Evolutionary conservation across 2,888 invertebrate genomes (phyloP).

Genomic region (Agrilus biguttatus): DNA sequence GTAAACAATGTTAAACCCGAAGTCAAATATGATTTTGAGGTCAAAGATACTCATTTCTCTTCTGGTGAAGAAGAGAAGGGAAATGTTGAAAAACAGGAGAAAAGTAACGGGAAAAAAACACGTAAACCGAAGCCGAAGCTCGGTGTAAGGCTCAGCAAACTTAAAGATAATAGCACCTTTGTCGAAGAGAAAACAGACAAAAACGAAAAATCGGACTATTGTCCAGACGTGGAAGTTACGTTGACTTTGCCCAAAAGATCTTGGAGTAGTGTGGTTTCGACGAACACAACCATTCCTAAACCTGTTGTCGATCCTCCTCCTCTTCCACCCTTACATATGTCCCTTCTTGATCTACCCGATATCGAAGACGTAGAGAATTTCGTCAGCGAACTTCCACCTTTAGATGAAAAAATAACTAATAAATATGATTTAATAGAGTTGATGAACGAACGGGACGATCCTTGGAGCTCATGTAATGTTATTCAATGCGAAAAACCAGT

Average conservation of each 20-base stretch:
- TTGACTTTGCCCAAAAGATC: slow-evolving; percentile 29
- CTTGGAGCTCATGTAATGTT: no score
- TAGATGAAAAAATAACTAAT: neutral
- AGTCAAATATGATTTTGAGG: slow-evolving; percentile 4
- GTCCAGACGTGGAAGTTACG: slow-evolving; percentile 7
- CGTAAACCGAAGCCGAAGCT: slow-evolving; percentile 29
- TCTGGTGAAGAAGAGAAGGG: slow-evolving; percentile 6
- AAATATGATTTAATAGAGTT: no score
- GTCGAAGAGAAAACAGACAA: slow-evolving; percentile 11
- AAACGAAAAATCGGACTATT: slow-evolving; percentile 7
- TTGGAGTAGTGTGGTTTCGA: slow-evolving; percentile 28
- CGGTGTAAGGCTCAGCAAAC: slow-evolving; percentile 24
- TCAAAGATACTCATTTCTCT: no score
- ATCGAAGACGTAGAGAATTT: slow-evolving; percentile 5
- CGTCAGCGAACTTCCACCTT: slow-evolving; percentile 2
- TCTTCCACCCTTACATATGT: slow-evolving; percentile 15
- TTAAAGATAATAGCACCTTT: slow-evolving; percentile 4
- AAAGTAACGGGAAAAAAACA: slow-evolving; percentile 17
- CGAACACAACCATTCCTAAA: neutral
- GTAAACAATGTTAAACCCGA: slow-evolving; percentile 1
- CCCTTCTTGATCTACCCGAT: slow-evolving; percentile 22
- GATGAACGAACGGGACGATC: no score
- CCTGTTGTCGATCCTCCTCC: neutral
- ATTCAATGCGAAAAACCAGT: no score
- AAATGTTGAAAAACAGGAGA: slow-evolving; percentile 11